Base-by-base conservation (phyloP, 2,797 vertebrate species). In the Eulemur rubriventer region DNA sequence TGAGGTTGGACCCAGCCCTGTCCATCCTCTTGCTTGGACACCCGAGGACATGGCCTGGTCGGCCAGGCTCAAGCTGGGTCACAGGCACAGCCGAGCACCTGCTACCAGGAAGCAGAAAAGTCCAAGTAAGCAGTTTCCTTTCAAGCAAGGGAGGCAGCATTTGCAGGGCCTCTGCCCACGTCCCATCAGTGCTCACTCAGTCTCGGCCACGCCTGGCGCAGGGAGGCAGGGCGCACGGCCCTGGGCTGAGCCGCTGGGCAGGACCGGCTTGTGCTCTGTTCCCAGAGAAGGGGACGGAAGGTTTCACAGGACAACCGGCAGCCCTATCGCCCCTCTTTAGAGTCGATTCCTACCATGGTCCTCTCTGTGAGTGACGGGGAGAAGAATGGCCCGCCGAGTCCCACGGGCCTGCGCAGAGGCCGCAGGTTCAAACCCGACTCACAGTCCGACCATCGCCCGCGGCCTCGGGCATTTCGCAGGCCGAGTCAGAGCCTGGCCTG, bases 281-380 rank as follows among this genome's bases (percentile, higher is more conserved):
- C 24, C 30, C 28, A 5, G 26, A 41, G 80, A 16, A 55, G 50
- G 30, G 33, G 75, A 38, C 12, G 6, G 0, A 6, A 17, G 75
- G 5, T n/a, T 24, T 20, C 35, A 78, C 65, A 70, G 78, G 48
- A 22, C 63, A 24, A 6, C 18, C 1, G 35, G 41, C 61, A 41
- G 61, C 14, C n/a, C 33, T 10, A 3, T 35, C 4, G 0, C 18
- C 3, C 26, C 30, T 13, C 55, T 7, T 38, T 7, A 38, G 43
- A 26, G 11, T 14, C 2, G 4, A 33, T 65, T 28, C 38, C 9
- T 41, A 18, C 14, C 16, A 0, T 0, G 2, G 33, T 11, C 50
- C 24, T 59, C 24, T 14, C 33, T 4, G 12, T 46, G 43, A 46
- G 43, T 46, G 43, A 46, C 43, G 10, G 48, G 35, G 33, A 52